A percentile compares a stretch with the other conserved stretches of the same genome.
phyloP scores from a whole-genome alignment of 1,140 invertebrate genomes.

The Nylanderia fulva region DNA sequence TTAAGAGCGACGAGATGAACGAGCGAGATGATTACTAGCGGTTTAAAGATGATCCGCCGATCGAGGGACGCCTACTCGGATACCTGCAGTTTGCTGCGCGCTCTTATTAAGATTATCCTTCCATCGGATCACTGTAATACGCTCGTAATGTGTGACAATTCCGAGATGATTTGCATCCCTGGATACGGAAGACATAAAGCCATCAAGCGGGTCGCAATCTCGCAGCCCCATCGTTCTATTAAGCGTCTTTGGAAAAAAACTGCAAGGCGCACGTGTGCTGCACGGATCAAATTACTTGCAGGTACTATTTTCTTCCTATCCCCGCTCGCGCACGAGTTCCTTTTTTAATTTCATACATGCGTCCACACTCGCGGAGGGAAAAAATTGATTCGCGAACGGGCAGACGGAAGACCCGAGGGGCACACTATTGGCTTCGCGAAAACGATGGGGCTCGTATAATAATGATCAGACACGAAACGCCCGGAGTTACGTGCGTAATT shows the following conservation, averaged over 20 bases:
- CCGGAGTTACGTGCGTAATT: constrained; percentile 57
- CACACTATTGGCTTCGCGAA: constrained; percentile 69
- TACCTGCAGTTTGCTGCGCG: constrained; percentile 62
- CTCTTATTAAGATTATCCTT: constrained; percentile 73
- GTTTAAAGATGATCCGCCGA: constrained; percentile 75
- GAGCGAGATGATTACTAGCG: constrained; percentile 68
- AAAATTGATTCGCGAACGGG: constrained; percentile 69
- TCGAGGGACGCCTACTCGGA: constrained; percentile 75
- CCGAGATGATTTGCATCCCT: constrained; percentile 67
- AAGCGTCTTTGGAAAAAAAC: constrained; percentile 43
- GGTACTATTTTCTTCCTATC: constrained; percentile 6
- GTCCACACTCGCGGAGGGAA: constrained; percentile 60
- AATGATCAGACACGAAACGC: constrained; percentile 55
- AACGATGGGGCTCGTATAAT: constrained; percentile 65
- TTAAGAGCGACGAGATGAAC: constrained; percentile 33
- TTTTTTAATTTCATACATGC: constrained; percentile 60
- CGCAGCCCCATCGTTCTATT: constrained; percentile 35
- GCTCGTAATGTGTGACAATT: constrained; percentile 73
- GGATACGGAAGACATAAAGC: constrained; percentile 64
- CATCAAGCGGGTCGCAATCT: constrained; percentile 47
- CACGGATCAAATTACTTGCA: constrained; percentile 44
- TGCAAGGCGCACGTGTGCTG: constrained; percentile 45
- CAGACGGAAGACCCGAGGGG: constrained; percentile 60
- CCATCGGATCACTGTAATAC: constrained; percentile 72
- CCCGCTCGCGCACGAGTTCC: constrained; percentile 18